Conservation (phyloP, 2,797 vertebrate species). For the Rachycentron canadum region DNA sequence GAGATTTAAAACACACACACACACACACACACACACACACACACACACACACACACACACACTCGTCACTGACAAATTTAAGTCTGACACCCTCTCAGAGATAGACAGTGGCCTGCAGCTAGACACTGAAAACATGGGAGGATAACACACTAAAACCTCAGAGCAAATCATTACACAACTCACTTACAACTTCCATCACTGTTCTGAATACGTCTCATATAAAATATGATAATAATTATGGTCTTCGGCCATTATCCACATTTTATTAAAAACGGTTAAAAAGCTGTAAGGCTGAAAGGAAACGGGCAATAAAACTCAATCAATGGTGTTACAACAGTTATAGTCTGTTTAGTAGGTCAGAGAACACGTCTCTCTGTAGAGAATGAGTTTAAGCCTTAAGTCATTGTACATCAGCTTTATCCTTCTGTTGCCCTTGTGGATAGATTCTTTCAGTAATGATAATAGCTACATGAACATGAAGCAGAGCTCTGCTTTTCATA, state of each 20-base stretch:
- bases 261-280: slow-evolving; percentile 53
- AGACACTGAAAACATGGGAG: slow-evolving; percentile 61
- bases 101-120: slow-evolving; percentile 70
- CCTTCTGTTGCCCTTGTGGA: slow-evolving; percentile 44
- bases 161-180: slow-evolving; percentile 45
- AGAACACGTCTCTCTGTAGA: slow-evolving; percentile 52
- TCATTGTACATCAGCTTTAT: slow-evolving; percentile 59
- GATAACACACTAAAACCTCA: slow-evolving; percentile 55
- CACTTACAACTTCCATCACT: slow-evolving; percentile 37
- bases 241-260: slow-evolving; percentile 35
- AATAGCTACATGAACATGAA: slow-evolving; percentile 31
- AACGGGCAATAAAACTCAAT: slow-evolving; percentile 43
- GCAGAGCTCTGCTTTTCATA: slow-evolving; percentile 21
- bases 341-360: slow-evolving; percentile 57
- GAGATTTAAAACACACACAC: slow-evolving; percentile 35
- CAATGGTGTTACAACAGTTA: slow-evolving; percentile 45
- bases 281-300: slow-evolving; percentile 38
- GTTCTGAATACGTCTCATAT: slow-evolving; percentile 37
- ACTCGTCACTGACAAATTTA: slow-evolving; percentile 66
- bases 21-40: slow-evolving; percentile 30
- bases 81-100: slow-evolving; percentile 69
- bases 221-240: slow-evolving; percentile 53
- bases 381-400: slow-evolving; percentile 49
- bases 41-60: slow-evolving; percentile 34
- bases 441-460: slow-evolving; percentile 47